Evolutionary conservation across 2,113 vertebrate genomes (phyloP), one percentile per base, ranked within the genome.

Genomic region (Chrysemys picta): DNA sequence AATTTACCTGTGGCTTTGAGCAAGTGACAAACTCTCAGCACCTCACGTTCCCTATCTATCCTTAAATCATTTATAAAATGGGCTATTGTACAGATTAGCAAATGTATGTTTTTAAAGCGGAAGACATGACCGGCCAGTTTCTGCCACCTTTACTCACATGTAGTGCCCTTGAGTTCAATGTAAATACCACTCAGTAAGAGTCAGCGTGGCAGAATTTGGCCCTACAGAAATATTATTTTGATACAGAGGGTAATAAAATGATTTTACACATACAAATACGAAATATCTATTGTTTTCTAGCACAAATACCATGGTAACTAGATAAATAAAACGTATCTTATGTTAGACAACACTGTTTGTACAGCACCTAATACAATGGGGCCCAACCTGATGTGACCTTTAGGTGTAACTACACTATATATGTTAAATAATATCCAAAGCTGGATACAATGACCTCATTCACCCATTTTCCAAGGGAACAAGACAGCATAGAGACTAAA

Each of bases 401-500:
- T 72, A 72, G n/a, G 65, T 72, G n/a, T 72, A 22, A 72, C n/a
- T 38, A 38, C n/a, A 38, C 22, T 72, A 22, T 2, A 38, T 22
- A 21, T 11, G 17, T 72, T 72, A 10, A 72, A 38, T 38, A n/a
- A 72, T 38, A 72, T 10, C 4, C 38, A 38, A 21, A 38, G 65
- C 2, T 35, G 35, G n/a, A 38, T 38, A 10, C 9, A 38, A 29
- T 88, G 75, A 1, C 6, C 50, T 17, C 69, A 6, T 45, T 19
- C 27, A 3, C 6, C 21, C 4, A 1, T 50, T n/a, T 38, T 89
- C 83, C 88, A 49, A 80, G 22, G 6, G 80, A 25, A 25, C 27
- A 1, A n/a, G n/a, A 11, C 1, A 65, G 29, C 78, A 78, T 78
- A 84, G 75, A 6, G 50, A 25, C 0, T 78, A 25, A 29, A 0